Evolutionary conservation across 1,140 invertebrate species (phyloP), one percentile per base, ranked within the genome.

Genomic region (Chironomus tepperi): DNA sequence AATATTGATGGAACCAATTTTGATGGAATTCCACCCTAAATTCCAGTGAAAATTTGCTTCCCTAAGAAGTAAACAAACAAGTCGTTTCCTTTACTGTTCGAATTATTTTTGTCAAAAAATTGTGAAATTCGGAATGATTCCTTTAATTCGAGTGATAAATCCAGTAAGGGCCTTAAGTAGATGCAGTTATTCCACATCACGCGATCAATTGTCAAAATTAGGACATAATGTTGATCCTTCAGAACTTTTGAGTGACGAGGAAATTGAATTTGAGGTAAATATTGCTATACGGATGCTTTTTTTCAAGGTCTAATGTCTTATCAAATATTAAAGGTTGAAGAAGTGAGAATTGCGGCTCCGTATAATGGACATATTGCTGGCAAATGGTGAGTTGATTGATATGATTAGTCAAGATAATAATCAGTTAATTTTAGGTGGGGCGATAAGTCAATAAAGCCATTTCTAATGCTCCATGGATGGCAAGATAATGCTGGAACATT

Each of bases 401-500:
- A 34, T 34, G 24, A 34, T 34, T 34, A 34, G 24, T 2, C 24
- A 34, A 2, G 24, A 34, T 34, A 34, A 34, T 34, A 34, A 5
- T 34, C 5, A 5, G 5, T 34, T 34, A 34, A 34, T 34, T 34
- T 34, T 34, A 34, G 24, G 24, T 57, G 47, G 47, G 47, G 47
- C 15, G 47, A 57, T 57, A 57, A 57, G 3, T n/a, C 3, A 0
- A 12, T n/a, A 57, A 57, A 15, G 15, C 47, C 47, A 5, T 57
- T 57, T 57, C n/a, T 57, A 9, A 57, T 57, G 47, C 10, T 12
- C 0, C 47, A 57, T 15, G 47, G 47, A 0, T 57, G 47, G 47
- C 84, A 88, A 81, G 89, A 90, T 77, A 93, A 92, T 79, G 86
- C 89, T 43, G 89, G 87, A 8, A 87, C 87, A 2, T 93, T 90